A percentile compares a stretch with the other conserved stretches of the same genome.
Conservation (phyloP, 2,888 invertebrate species). For the Sinotaia quadrata region DNA sequence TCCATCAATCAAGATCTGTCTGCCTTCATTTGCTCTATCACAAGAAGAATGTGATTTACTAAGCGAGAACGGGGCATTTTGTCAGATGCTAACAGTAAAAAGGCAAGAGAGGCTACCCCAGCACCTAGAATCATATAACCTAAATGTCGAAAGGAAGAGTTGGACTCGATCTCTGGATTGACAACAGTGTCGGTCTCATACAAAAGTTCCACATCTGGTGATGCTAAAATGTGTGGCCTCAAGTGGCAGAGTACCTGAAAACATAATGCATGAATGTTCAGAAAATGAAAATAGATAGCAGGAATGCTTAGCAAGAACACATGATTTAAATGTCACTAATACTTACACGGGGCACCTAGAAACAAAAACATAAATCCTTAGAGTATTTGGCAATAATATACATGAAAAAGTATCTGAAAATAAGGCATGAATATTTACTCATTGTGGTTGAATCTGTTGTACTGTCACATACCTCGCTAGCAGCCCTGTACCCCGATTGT, state of each 20-base stretch:
- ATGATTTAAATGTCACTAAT: too few relatives aligned
- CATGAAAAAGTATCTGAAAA: too few relatives aligned
- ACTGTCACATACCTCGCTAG: constrained; percentile 61
- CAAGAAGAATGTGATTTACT: constrained; percentile 36
- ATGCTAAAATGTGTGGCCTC: constrained; percentile 40
- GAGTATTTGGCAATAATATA: too few relatives aligned
- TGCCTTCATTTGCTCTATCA: constrained; percentile 31
- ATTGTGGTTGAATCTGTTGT: too few relatives aligned
- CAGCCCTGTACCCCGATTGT: constrained; percentile 68
- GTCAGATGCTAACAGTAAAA: constrained; percentile 26
- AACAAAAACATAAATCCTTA: too few relatives aligned
- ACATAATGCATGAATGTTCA: not conserved
- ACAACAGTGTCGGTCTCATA: not conserved
- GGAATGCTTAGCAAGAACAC: too few relatives aligned
- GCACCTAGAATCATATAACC: constrained; percentile 19
- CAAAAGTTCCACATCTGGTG: constrained; percentile 40
- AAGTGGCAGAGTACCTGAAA: constrained; percentile 42
- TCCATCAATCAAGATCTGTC: not conserved
- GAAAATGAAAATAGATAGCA: constrained; percentile 1
- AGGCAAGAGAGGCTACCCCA: constrained; percentile 31
- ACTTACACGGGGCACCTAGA: too few relatives aligned
- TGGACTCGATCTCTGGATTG: constrained; percentile 18
- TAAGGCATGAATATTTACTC: too few relatives aligned
- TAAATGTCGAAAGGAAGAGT: constrained; percentile 10
- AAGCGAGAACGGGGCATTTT: constrained; percentile 17